A percentile compares a stretch with the other conserved stretches of the same genome.
Evolutionary conservation across 2,113 vertebrate species (phyloP).

Genomic region (Pardalotus punctatus): DNA sequence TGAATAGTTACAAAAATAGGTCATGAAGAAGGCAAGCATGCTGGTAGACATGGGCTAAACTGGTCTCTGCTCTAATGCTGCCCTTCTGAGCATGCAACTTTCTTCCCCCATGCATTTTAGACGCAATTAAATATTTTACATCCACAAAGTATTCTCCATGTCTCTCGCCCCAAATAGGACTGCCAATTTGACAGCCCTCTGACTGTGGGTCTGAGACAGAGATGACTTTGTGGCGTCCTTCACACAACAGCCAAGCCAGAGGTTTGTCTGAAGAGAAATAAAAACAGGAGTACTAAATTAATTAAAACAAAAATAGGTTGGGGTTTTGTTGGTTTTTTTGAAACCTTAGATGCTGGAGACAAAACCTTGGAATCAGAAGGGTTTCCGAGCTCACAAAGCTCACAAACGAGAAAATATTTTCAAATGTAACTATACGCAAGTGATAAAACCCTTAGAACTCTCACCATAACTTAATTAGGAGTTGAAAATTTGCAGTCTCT

Average conservation of each 20-base stretch:
- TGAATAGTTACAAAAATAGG: neutral
- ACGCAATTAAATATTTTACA: neutral
- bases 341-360: neutral
- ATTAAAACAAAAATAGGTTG: neutral
- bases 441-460: neutral
- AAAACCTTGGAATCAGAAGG: neutral
- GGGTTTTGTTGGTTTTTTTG: neutral
- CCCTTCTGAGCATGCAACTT: neutral
- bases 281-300: neutral
- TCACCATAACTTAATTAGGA: neutral
- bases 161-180: neutral
- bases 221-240: neutral
- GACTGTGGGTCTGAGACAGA: neutral
- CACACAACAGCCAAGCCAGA: neutral
- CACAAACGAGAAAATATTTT: neutral
- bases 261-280: neutral
- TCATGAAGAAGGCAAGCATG: neutral
- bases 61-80: neutral
- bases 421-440: neutral
- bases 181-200: neutral
- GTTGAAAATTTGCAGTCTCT: neutral
- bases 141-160: neutral
- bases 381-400: neutral
- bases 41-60: neutral
- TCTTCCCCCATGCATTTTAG: neutral